Conservation (phyloP, 2,797 vertebrate species). For the Epinephelus coioides region DNA sequence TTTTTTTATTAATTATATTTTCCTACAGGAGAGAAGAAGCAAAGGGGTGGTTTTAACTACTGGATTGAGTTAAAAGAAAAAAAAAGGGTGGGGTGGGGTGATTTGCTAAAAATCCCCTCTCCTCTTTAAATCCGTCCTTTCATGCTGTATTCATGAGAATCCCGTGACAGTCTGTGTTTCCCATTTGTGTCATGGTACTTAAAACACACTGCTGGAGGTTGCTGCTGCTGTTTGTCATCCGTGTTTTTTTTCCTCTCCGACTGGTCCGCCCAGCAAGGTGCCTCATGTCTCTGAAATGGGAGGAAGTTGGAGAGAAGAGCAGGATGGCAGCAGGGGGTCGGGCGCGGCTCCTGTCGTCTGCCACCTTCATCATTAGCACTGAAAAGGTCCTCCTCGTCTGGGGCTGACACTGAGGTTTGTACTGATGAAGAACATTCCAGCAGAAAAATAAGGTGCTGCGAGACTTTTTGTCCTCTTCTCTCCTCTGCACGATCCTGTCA, state of each 20-base stretch:
- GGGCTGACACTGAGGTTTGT: constrained; percentile 36
- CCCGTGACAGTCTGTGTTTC: constrained; percentile 44
- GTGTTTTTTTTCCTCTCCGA: constrained; percentile 32
- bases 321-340: constrained; percentile 46
- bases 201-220: constrained; percentile 62
- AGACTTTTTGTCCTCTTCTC: constrained; percentile 60
- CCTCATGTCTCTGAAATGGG: constrained; percentile 53
- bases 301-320: constrained; percentile 60
- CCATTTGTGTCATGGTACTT: constrained; percentile 49
- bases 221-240: constrained; percentile 54
- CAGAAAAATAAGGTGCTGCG: constrained; percentile 75
- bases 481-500: constrained; percentile 50
- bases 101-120: constrained; percentile 76
- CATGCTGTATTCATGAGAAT: constrained; percentile 54
- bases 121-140: constrained; percentile 64
- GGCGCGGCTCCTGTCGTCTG: constrained; percentile 36
- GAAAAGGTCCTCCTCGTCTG: constrained; percentile 52
- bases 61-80: constrained; percentile 58
- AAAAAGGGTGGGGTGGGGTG: background rate
- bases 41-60: constrained; percentile 66
- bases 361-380: constrained; percentile 52
- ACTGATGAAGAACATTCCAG: constrained; percentile 61
- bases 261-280: constrained; percentile 56
- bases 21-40: constrained; percentile 77
- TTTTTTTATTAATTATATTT: constrained; percentile 83